Percentiles rank a stretch among this genome's conserved stretches.
Conservation (phyloP, 2,113 vertebrate species). For the Buteo buteo region DNA sequence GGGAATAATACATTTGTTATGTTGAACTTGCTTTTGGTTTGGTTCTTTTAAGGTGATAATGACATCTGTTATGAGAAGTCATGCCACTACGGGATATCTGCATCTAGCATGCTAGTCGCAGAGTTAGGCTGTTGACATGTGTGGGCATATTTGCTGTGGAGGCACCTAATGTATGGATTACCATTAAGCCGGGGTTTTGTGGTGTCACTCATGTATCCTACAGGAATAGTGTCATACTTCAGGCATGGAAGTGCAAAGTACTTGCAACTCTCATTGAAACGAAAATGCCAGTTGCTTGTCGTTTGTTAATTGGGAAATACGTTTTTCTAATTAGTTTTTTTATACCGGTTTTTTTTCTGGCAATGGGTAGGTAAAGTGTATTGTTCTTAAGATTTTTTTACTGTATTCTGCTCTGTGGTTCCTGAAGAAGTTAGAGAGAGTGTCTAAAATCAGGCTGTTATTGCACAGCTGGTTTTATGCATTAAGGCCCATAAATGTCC, state of each 20-base stretch:
- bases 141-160: background rate
- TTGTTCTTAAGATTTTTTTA: background rate
- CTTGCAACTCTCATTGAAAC: background rate
- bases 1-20: background rate
- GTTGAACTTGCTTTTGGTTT: background rate
- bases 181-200: background rate
- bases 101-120: fast-evolving
- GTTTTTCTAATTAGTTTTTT: background rate
- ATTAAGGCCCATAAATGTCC: background rate
- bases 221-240: background rate
- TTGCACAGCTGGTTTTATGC: background rate
- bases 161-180: background rate
- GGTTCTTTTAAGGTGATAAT: background rate
- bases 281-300: background rate
- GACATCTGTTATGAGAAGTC: background rate
- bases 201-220: background rate
- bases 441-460: background rate
- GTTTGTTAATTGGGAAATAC: background rate
- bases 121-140: background rate
- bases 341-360: too few relatives aligned
- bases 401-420: background rate
- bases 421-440: background rate
- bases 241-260: background rate
- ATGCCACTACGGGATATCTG: background rate
- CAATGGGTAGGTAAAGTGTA: background rate